These are phyloP conservation scores for Grammomys surdaster DNA, from an alignment of 2,113 vertebrate genomes.

Conservation along the genomic window DNA sequence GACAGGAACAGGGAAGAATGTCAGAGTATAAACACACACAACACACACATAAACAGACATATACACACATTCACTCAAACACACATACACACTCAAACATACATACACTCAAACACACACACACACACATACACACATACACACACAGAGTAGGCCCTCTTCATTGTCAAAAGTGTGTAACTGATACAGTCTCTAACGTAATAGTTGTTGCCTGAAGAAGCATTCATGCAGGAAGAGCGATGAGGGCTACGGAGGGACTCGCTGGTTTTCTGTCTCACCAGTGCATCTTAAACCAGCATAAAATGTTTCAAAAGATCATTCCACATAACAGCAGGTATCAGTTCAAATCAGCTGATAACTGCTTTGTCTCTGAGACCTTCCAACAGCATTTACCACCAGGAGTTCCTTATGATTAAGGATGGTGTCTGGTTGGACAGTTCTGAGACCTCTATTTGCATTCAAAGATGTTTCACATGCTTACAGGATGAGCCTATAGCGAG, in stretches of 20 bases:
- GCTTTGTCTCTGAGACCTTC: conserved; percentile 57
- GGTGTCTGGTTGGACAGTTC: not conserved
- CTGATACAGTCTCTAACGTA: not conserved
- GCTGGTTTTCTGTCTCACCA: not conserved
- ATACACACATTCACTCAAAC: too few relatives aligned
- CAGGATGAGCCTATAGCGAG: not conserved
- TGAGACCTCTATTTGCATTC: conserved; percentile 16
- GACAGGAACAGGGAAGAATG: not conserved
- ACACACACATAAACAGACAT: too few relatives aligned
- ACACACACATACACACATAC: not conserved
- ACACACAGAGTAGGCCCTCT: not conserved
- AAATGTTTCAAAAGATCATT: conserved; percentile 45
- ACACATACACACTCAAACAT: too few relatives aligned
- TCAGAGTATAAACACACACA: not conserved
- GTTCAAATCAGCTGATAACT: conserved; percentile 20
- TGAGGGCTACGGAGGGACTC: not conserved
- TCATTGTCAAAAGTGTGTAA: not conserved
- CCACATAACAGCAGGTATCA: conserved; percentile 4
- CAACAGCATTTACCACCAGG: not conserved
- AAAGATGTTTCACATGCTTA: not conserved
- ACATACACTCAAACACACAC: too few relatives aligned
- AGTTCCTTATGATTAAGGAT: conserved; percentile 4
- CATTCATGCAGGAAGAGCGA: not conserved
- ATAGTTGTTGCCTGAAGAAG: not conserved
- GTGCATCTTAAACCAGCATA: conserved; percentile 18